Percentiles rank a stretch among this genome's conserved stretches.
These are phyloP conservation scores for Lutjanus erythropterus DNA, from an alignment of 2,113 vertebrate species.

Conservation along the genomic window DNA sequence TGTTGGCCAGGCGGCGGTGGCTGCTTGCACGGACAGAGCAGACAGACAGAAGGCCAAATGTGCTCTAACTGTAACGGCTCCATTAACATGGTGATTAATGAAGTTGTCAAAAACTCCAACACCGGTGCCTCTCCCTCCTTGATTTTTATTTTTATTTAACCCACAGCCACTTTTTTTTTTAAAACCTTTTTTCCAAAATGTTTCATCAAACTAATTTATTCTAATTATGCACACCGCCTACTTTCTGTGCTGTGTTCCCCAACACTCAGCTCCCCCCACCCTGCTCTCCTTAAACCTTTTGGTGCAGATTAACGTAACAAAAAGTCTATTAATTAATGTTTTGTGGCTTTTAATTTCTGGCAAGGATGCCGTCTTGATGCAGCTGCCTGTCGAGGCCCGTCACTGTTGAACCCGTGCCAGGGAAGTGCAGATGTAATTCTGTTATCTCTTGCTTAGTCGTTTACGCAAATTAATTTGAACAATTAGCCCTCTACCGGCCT, in stretches of 20 bases:
- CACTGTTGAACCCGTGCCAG: constrained; percentile 94
- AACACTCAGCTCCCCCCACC: constrained; percentile 82
- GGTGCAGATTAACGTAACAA: constrained; percentile 95
- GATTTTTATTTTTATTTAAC: constrained; percentile 50
- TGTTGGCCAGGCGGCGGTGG: background rate
- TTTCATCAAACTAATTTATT: constrained; percentile 93
- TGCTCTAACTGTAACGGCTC: constrained; percentile 89
- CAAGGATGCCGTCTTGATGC: constrained; percentile 92
- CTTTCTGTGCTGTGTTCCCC: constrained; percentile 35
- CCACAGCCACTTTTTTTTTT: constrained; percentile 3
- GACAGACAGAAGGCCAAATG: constrained; percentile 86
- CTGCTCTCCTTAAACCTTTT: constrained; percentile 83
- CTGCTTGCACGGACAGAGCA: constrained; percentile 84
- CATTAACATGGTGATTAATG: constrained; percentile 95
- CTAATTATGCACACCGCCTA: constrained; percentile 86
- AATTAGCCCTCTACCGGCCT: constrained; percentile 97
- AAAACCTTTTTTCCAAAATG: constrained; percentile 76
- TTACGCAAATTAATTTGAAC: constrained; percentile 99
- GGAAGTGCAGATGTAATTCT: constrained; percentile 99
- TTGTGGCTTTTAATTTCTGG: constrained; percentile 98
- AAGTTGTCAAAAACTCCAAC: constrained; percentile 84
- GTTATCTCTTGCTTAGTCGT: constrained; percentile 99
- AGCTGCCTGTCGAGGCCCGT: constrained; percentile 92
- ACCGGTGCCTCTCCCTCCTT: background rate
- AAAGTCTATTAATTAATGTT: constrained; percentile 97